A percentile compares a stretch with the other conserved stretches of the same genome.
Conservation (phyloP, 2,888 invertebrate species). For the Drosophila helvetica region DNA sequence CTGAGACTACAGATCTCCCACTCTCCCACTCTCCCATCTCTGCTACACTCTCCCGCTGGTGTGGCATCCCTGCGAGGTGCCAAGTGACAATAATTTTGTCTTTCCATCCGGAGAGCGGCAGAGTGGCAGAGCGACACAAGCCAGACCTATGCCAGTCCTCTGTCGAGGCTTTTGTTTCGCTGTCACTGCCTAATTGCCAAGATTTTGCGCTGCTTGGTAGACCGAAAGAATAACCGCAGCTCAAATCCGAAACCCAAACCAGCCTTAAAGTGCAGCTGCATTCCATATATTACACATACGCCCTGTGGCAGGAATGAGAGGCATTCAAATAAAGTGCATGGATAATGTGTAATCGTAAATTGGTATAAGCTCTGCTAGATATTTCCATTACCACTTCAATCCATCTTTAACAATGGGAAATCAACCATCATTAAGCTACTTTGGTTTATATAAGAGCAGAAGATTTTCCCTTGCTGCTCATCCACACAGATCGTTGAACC, state of each 20-base stretch:
- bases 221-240: conserved; percentile 25
- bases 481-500: conserved; percentile 1
- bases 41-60: conserved; percentile 6
- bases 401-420: conserved; percentile 8
- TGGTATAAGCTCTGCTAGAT: conserved; percentile 9
- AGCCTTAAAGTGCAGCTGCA: conserved; percentile 41
- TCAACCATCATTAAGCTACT: conserved; percentile 25
- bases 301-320: conserved; percentile 48
- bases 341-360: conserved; percentile 13
- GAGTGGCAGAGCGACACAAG: conserved; percentile 3
- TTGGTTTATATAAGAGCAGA: background rate
- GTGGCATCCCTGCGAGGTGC: conserved; percentile 59
- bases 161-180: conserved; percentile 55
- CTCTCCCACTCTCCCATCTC: background rate
- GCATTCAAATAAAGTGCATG: conserved; percentile 39
- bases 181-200: conserved; percentile 71
- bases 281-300: conserved; percentile 62
- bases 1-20: background rate
- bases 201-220: conserved; percentile 54
- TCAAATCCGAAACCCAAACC: conserved; percentile 3
- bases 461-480: background rate
- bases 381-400: conserved; percentile 4
- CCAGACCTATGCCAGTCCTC: conserved; percentile 20
- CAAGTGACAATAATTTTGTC: conserved; percentile 76
- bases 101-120: conserved; percentile 45